Base-by-base conservation (phyloP, 2,797 vertebrate genomes). In the Channallabes apus region DNA sequence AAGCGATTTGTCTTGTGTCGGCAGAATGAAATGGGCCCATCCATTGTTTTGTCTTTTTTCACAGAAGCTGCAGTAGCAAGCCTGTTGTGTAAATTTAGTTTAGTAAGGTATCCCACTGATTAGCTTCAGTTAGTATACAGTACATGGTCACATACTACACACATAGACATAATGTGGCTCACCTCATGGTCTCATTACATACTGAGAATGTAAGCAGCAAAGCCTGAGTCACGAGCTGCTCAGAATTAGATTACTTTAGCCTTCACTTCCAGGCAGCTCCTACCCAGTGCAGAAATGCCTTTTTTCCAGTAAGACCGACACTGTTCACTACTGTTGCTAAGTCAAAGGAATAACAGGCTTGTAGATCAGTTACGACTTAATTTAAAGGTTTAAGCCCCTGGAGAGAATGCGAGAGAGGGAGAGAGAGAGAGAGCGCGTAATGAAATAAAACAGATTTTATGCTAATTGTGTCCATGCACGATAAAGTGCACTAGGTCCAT, bases 401-500 rank as follows among this genome's bases (percentile, higher is more conserved):
- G 79, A 85, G 85, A 83, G 85, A 59, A 18, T 58, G 41, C 0
- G 38, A 85, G 56, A 77, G 62, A 83, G 67, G 59, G 65, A 38
- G 38, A 38, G 38, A 38, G 46, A 3, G 46, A 78, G 80, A 82
- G 80, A 78, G 58, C 69, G 83, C 32, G 76, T 85, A 90, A 92
- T 91, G 71, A 91, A 93, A 91, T 93, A 91, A 91, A 91, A 84
- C 82, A 80, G 87, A 90, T 92, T 92, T 92, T 88, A 90, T 90
- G 88, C 88, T 91, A 91, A 92, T 91, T 89, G 90, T 80, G 82
- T 88, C 85, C 69, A 80, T 67, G 88, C 87, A 87, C 71, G 62
- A 90, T 89, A 89, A 90, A 89, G 89, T 82, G 86, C 89, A 89
- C 76, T 82, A 87, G 84, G 64, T 90, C 89, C 88, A 90, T 89